These are phyloP conservation scores for Drosophila kanekoi DNA, from an alignment of 2,888 invertebrate genomes.

Conservation along the genomic window DNA sequence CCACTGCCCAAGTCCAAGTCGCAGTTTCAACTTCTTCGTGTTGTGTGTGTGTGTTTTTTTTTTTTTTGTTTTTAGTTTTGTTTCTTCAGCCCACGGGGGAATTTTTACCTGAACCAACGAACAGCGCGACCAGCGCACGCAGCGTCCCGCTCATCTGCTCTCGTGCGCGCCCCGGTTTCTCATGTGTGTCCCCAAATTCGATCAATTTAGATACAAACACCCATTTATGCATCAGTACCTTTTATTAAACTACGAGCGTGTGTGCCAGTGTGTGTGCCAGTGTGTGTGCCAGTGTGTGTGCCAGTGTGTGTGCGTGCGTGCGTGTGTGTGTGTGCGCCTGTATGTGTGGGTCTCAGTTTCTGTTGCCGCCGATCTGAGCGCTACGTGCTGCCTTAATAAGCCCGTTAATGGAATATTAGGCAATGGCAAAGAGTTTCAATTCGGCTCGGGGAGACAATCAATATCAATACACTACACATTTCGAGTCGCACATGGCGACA, in stretches of 20 bases:
- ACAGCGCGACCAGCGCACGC: constrained; percentile 32
- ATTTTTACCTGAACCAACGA: constrained; percentile 66
- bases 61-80: constrained; percentile 20
- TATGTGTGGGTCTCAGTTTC: constrained; percentile 58
- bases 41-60: constrained; percentile 35
- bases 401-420: constrained; percentile 80
- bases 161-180: constrained; percentile 45
- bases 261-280: constrained; percentile 5
- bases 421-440: constrained; percentile 74
- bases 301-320: constrained; percentile 2
- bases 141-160: constrained; percentile 57
- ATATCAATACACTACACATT: constrained; percentile 60
- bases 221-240: constrained; percentile 82
- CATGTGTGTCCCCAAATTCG: constrained; percentile 80
- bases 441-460: constrained; percentile 54
- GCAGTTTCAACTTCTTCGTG: constrained; percentile 38
- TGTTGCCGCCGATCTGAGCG: constrained; percentile 42
- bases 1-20: constrained; percentile 38
- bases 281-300: no score
- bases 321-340: constrained; percentile 13
- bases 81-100: constrained; percentile 61
- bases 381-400: constrained; percentile 79
- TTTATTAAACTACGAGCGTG: constrained; percentile 72
- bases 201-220: constrained; percentile 81
- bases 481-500: constrained; percentile 66